phyloP scores from a whole-genome alignment of 2,113 vertebrate genomes.

The Rafetus swinhoei region DNA sequence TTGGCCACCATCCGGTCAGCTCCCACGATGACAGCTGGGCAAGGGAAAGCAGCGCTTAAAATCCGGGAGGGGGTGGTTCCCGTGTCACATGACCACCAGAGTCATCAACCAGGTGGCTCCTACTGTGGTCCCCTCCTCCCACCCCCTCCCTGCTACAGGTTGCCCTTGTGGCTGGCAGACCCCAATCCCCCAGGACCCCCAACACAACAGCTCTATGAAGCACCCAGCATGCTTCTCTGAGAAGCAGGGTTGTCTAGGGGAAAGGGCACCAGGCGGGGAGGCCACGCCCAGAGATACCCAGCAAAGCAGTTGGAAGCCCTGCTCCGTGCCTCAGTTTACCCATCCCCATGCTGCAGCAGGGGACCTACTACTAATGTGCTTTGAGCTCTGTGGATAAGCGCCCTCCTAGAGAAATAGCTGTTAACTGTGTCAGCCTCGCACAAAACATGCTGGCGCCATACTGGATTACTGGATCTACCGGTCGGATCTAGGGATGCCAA shows the following conservation, averaged over 20 bases:
- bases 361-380: background rate
- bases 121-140: background rate
- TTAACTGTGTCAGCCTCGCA: background rate
- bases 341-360: background rate
- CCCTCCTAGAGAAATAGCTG: background rate
- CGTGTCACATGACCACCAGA: background rate
- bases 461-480: background rate
- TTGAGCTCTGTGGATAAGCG: background rate
- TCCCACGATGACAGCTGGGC: slow-evolving; percentile 88
- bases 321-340: background rate
- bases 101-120: background rate
- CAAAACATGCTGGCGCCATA: too few relatives aligned
- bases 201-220: background rate
- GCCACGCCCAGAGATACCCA: background rate
- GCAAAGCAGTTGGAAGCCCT: background rate
- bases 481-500: too few relatives aligned
- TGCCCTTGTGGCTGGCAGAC: background rate
- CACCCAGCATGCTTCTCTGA: background rate
- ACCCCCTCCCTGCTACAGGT: background rate
- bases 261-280: background rate
- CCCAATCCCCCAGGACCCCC: background rate
- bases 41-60: background rate
- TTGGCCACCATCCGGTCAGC: slow-evolving; percentile 91
- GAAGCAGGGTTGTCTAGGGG: background rate
- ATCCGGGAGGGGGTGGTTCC: background rate